Conservation (phyloP, 2,113 vertebrate species). For the Microtus ochrogaster region DNA sequence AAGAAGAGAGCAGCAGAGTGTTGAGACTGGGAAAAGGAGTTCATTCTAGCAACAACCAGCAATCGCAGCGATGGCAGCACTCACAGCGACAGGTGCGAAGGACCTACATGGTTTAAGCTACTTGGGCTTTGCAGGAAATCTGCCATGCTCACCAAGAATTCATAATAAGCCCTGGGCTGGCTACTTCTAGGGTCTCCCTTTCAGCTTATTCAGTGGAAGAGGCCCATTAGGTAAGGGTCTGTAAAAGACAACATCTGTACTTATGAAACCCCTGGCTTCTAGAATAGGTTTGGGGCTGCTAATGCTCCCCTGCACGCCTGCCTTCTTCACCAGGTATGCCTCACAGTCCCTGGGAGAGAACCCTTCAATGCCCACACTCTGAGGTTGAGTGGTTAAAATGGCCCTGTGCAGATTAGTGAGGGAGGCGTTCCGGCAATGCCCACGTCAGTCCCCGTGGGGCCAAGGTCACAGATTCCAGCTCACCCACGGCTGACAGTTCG, state of each 20-base stretch:
- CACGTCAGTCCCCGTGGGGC: neutral
- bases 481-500: neutral
- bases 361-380: too few species aligned
- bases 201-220: neutral
- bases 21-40: neutral
- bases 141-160: neutral
- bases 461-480: neutral
- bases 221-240: neutral
- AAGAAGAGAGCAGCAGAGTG: neutral
- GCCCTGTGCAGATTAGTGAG: neutral
- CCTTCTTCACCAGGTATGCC: accelerated
- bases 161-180: neutral
- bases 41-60: neutral
- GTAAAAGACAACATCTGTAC: neutral
- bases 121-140: neutral
- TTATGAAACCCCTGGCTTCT: neutral
- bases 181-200: neutral
- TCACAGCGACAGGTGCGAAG: neutral
- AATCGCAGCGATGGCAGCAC: accelerated
- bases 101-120: neutral
- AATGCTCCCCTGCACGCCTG: neutral
- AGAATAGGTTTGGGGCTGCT: neutral
- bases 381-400: neutral
- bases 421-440: neutral
- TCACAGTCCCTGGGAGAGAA: neutral